These are phyloP conservation scores for Zoanthus sansibaricus DNA, from an alignment of 92 coral and sea anemone species.

Conservation along the genomic window DNA sequence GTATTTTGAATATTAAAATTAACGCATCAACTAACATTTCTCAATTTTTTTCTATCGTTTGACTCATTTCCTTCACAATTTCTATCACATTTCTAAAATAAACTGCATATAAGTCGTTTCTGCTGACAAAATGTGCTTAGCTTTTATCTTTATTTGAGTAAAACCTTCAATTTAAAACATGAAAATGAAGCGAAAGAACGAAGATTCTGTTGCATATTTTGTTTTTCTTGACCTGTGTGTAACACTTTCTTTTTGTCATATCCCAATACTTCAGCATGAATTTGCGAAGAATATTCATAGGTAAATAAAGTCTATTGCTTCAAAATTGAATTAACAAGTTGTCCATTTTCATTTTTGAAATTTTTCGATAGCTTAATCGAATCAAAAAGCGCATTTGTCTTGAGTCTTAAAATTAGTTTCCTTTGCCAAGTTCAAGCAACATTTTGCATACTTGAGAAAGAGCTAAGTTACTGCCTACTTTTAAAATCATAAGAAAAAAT, in stretches of 20 bases:
- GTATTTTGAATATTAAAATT: slow-evolving; percentile 69
- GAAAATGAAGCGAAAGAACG: slow-evolving; percentile 31
- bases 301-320: not conserved
- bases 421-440: slow-evolving; percentile 44
- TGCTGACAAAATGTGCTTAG: not conserved
- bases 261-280: slow-evolving; percentile 14
- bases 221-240: slow-evolving; percentile 46
- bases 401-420: slow-evolving; percentile 5
- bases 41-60: slow-evolving; percentile 21
- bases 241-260: slow-evolving; percentile 43
- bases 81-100: not conserved
- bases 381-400: slow-evolving; percentile 21
- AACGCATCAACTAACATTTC: slow-evolving; percentile 45
- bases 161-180: not conserved
- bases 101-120: slow-evolving; percentile 5
- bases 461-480: slow-evolving; percentile 82
- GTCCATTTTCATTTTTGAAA: slow-evolving; percentile 3
- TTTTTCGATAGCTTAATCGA: not conserved
- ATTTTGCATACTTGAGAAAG: slow-evolving; percentile 62
- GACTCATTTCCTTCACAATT: not conserved
- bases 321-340: slow-evolving; percentile 1
- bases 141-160: not conserved
- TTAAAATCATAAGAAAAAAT: slow-evolving; percentile 79
- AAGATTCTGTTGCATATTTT: slow-evolving; percentile 44
- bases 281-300: slow-evolving; percentile 20